These are phyloP conservation scores for Gymnarchus niloticus DNA, from an alignment of 2,113 vertebrate species.

Conservation along the genomic window DNA sequence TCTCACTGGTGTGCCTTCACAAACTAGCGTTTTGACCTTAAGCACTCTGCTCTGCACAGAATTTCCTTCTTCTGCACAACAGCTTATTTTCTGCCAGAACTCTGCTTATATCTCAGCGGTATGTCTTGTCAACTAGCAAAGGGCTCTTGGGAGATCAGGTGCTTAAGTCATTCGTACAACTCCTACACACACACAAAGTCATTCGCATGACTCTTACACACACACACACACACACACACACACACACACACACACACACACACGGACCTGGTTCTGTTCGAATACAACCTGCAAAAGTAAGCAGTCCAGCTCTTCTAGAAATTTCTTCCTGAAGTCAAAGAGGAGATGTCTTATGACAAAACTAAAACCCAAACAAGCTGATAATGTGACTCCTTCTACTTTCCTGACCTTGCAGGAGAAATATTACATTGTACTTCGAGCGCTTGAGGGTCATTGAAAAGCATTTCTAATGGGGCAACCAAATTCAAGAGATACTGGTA, in stretches of 20 bases:
- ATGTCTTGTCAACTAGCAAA: constrained; percentile 21
- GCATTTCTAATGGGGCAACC: background rate
- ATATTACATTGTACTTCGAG: background rate
- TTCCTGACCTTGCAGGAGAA: constrained; percentile 1
- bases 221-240: background rate
- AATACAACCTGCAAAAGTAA: constrained; percentile 13
- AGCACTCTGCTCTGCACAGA: background rate
- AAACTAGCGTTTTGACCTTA: constrained; percentile 7
- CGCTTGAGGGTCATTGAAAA: background rate
- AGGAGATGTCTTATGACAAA: background rate
- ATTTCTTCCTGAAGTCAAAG: background rate
- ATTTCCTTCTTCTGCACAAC: background rate
- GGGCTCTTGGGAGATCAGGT: constrained; percentile 11
- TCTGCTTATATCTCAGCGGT: background rate
- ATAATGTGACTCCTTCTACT: background rate
- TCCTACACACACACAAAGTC: constrained; percentile 2
- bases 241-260: background rate
- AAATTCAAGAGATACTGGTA: background rate
- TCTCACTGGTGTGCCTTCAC: background rate
- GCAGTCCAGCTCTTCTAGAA: constrained; percentile 11
- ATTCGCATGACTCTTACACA: background rate
- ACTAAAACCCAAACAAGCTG: background rate
- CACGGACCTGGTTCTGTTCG: background rate
- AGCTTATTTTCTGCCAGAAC: background rate
- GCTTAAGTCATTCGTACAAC: background rate